phyloP scores from a whole-genome alignment of 2,797 vertebrate genomes.

The Sebastes ruberrimus region DNA sequence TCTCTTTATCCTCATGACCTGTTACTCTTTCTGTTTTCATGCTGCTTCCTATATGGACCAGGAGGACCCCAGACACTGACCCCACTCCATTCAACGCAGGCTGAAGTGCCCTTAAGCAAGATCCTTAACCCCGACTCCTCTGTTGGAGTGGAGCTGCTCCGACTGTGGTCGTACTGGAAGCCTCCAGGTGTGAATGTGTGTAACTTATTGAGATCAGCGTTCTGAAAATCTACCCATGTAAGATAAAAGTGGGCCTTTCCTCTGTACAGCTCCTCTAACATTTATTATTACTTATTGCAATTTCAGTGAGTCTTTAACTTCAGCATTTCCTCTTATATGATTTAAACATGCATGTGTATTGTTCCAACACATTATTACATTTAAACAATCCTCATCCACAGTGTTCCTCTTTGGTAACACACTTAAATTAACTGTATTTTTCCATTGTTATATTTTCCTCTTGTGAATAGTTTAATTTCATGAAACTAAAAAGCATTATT shows the following conservation, averaged over 20 bases:
- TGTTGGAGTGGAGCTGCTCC: not conserved
- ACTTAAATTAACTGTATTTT: not conserved
- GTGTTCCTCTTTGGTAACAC: not conserved
- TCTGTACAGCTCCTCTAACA: too few species aligned
- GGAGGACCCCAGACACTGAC: conserved; percentile 35
- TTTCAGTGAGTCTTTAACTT: not conserved
- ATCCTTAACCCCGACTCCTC: not conserved
- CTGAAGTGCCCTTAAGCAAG: too few species aligned
- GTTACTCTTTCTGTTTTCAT: not conserved
- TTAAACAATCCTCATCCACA: not conserved
- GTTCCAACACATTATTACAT: not conserved
- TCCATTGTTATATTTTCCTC: not conserved
- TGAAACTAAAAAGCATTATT: not conserved
- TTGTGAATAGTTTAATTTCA: not conserved
- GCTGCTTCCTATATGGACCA: conserved; percentile 2
- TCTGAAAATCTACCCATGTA: too few species aligned
- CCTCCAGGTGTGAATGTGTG: not conserved
- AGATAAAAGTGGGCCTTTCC: too few species aligned
- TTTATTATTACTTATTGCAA: too few species aligned
- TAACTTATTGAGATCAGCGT: too few species aligned
- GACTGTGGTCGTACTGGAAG: not conserved
- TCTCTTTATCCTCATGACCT: not conserved
- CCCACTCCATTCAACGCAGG: not conserved
- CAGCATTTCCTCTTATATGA: not conserved
- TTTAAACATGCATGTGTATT: not conserved